Base-by-base conservation (phyloP, 1,140 invertebrate species). In the Heliconius hewitsoni region DNA sequence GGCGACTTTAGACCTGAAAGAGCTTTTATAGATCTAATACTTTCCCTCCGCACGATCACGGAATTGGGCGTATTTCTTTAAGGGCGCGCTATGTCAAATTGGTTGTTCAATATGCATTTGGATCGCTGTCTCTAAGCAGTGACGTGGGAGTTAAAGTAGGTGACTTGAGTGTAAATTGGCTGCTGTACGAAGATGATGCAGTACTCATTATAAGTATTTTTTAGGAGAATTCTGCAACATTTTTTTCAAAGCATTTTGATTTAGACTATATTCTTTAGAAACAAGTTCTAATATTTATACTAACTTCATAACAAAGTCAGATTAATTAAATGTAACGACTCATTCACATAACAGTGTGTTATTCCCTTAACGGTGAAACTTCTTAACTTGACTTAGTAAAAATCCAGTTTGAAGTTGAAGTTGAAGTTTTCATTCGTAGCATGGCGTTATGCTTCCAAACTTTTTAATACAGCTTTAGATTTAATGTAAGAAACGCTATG, bases 401-500 rank as follows among this genome's bases (percentile, higher is more conserved):
- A 66, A 66, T 30, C 60, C 60, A 66, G 60, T n/a, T 66, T 27
- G 60, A 66, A 52, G 50, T 19, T 5, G 42, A 46, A 30, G 27
- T 66, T 66, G 11, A 66, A 66, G 23, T 66, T 66, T 30, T 66
- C 60, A 76, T 27, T 66, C 74, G 57, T 70, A 27, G 27, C 18
- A n/a, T 11, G 71, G 52, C 27, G 73, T 75, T 79, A 60, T 57
- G 78, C 74, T 76, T 72, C 66, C 37, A 76, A 79, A 76, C 66
- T 79, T 79, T 60, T 79, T 79, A 75, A 79, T 76, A 46, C 74
- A 76, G 74, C 72, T 75, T 76, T 50, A 70, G 73, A 76, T 75
- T 79, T 79, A 76, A 72, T 76, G 50, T 76, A 76, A 72, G 73
- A 76, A 79, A 19, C 57, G 27, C 71, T 37, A 39, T 39, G 34